Evolutionary conservation across 2,888 invertebrate genomes (phyloP).

Genomic region (Plagiodera versicolora): DNA sequence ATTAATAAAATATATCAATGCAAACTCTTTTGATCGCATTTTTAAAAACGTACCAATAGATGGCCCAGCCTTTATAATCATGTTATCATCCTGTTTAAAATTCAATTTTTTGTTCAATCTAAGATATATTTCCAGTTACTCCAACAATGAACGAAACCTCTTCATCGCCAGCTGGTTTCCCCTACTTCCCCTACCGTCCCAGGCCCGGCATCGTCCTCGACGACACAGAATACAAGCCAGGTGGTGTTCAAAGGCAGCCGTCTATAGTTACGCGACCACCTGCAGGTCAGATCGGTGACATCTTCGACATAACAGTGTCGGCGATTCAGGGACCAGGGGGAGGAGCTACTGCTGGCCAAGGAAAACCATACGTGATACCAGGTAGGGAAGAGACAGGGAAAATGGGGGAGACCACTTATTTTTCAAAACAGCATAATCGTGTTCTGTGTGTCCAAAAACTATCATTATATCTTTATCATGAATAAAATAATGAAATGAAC

Average conservation of each 20-base stretch:
- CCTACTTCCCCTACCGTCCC: slow-evolving; percentile 69
- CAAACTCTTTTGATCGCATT: too few species aligned
- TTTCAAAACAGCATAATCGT: too few species aligned
- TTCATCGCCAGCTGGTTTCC: slow-evolving; percentile 45
- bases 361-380: slow-evolving; percentile 59
- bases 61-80: too few species aligned
- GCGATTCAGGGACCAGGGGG: slow-evolving; percentile 80
- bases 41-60: too few species aligned
- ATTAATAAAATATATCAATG: too few species aligned
- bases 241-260: slow-evolving; percentile 55
- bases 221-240: slow-evolving; percentile 78
- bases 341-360: slow-evolving; percentile 52
- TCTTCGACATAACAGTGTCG: slow-evolving; percentile 86
- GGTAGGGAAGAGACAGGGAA: too few species aligned
- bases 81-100: too few species aligned
- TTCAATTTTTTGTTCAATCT: not conserved
- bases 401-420: too few species aligned
- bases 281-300: slow-evolving; percentile 69
- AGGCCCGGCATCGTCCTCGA: slow-evolving; percentile 85
- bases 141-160: slow-evolving; percentile 15
- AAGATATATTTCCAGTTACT: slow-evolving; percentile 10
- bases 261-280: slow-evolving; percentile 53
- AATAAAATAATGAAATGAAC: too few species aligned
- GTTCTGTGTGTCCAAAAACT: too few species aligned
- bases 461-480: too few species aligned